phyloP scores from a whole-genome alignment of 2,113 vertebrate species.

The Macaca nemestrina region DNA sequence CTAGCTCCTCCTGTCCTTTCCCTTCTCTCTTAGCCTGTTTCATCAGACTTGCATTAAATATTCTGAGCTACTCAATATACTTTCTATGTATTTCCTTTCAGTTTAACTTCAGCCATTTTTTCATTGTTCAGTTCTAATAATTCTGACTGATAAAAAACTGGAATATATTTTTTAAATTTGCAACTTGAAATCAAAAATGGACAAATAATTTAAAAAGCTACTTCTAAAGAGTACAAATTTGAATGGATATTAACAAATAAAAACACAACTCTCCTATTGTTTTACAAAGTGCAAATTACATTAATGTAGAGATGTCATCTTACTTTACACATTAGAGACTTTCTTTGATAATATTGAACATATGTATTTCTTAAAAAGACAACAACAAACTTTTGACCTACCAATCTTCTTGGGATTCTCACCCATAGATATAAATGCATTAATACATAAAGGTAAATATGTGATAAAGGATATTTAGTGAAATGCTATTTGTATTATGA shows the following conservation, averaged over 20 bases:
- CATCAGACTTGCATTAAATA: background rate
- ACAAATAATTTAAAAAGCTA: background rate
- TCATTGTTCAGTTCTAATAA: background rate
- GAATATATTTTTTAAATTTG: background rate
- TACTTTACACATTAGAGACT: background rate
- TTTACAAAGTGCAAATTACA: background rate
- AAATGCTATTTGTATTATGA: background rate
- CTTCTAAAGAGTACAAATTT: background rate
- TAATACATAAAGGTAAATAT: background rate
- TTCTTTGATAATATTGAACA: background rate
- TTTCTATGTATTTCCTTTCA: background rate
- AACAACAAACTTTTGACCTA: background rate
- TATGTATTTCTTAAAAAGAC: background rate
- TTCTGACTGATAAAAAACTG: background rate
- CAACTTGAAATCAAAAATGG: background rate
- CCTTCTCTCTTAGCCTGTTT: background rate
- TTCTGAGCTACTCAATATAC: background rate
- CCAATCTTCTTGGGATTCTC: background rate
- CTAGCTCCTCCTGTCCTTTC: background rate
- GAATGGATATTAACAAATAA: background rate
- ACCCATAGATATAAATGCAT: background rate
- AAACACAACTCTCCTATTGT: background rate
- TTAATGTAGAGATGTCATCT: background rate
- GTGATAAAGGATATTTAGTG: background rate
- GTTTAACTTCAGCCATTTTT: background rate